These are phyloP conservation scores for Gnathochromis pfefferi DNA, from an alignment of 2,113 vertebrate species.

Conservation along the genomic window DNA sequence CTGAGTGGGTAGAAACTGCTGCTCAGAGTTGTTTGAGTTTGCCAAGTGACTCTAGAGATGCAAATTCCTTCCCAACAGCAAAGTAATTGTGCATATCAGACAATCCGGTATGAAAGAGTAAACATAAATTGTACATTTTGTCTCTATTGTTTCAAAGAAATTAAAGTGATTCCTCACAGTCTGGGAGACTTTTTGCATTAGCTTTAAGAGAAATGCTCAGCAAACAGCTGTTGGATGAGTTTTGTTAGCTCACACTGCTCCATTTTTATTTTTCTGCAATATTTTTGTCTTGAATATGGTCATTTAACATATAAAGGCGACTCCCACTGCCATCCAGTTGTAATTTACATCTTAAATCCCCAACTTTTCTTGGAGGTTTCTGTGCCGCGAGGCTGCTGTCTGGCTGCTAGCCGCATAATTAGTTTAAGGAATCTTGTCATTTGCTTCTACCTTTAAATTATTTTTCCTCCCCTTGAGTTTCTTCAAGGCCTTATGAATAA, in stretches of 20 bases:
- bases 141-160: constrained; percentile 41
- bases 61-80: background rate
- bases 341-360: background rate
- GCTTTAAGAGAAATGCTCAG: background rate
- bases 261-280: background rate
- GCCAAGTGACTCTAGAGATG: background rate
- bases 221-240: background rate
- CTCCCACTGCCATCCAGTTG: background rate
- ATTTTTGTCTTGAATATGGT: background rate
- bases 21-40: background rate
- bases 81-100: background rate
- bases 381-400: background rate
- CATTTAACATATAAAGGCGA: background rate
- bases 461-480: background rate
- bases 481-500: constrained; percentile 9
- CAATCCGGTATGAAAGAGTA: background rate
- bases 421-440: background rate
- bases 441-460: constrained; percentile 19
- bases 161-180: constrained; percentile 47
- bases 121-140: constrained; percentile 27
- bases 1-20: background rate
- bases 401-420: background rate
- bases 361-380: background rate
- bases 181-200: background rate
- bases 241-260: background rate